Conservation (phyloP, 2,113 vertebrate genomes). For the Columba livia region DNA sequence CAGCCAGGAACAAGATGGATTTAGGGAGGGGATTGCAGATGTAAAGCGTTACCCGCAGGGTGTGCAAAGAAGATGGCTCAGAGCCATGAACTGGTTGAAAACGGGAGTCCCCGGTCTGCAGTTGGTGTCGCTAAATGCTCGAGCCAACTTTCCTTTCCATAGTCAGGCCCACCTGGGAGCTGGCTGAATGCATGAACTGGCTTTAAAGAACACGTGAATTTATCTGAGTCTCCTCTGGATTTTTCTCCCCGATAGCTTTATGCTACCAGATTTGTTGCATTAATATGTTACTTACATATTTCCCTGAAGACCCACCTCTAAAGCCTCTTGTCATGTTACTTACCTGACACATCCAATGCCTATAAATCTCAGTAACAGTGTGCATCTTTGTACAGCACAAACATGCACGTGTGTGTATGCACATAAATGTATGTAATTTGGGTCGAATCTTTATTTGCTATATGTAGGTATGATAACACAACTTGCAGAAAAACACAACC, state of each 20-base stretch:
- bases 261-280: not conserved
- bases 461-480: constrained; percentile 86
- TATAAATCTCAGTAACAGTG: not conserved
- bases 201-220: not conserved
- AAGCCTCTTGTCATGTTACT: not conserved
- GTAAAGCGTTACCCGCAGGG: not conserved
- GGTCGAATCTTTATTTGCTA: not conserved
- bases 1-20: not conserved
- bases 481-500: constrained; percentile 84
- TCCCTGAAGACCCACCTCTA: not conserved
- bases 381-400: not conserved
- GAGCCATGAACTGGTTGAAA: not conserved
- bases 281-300: not conserved
- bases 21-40: not conserved
- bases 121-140: not conserved
- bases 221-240: not conserved
- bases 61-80: not conserved
- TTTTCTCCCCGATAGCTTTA: not conserved
- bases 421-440: not conserved
- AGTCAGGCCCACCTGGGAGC: not conserved
- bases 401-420: too few relatives aligned
- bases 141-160: not conserved
- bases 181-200: not conserved
- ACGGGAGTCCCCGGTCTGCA: not conserved
- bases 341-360: not conserved